Percentiles rank a stretch among this genome's conserved stretches.
These are phyloP conservation scores for Mamestra configurata DNA, from an alignment of 1,140 invertebrate genomes.

Conservation along the genomic window DNA sequence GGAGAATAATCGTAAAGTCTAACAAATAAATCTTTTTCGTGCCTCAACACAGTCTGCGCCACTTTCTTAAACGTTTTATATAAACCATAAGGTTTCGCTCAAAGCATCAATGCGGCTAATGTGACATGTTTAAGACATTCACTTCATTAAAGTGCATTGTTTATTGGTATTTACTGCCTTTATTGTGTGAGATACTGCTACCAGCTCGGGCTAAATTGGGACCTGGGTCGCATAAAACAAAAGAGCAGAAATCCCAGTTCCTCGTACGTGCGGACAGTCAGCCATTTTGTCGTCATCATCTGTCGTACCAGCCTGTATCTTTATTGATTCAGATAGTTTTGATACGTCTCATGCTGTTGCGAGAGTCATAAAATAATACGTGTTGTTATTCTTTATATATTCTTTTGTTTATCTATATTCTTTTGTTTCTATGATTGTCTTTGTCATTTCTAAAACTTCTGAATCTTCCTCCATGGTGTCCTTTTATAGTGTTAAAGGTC, in stretches of 20 bases:
- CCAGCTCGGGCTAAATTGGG: slow-evolving; percentile 22
- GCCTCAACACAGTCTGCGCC: not conserved
- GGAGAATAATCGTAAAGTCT: slow-evolving; percentile 2
- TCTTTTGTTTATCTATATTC: not conserved
- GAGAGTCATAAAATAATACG: no score
- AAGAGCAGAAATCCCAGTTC: not conserved
- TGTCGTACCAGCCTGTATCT: no score
- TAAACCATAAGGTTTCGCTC: slow-evolving; percentile 16
- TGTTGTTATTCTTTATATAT: not conserved
- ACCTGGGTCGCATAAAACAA: not conserved
- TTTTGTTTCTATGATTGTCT: not conserved
- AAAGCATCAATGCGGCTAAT: slow-evolving; percentile 23
- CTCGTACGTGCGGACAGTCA: not conserved
- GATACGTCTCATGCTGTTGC: no score
- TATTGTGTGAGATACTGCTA: slow-evolving; percentile 38
- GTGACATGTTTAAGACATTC: slow-evolving; percentile 60
- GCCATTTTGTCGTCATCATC: not conserved
- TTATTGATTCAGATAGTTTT: no score
- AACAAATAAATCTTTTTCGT: slow-evolving; percentile 7
- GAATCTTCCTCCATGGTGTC: not conserved
- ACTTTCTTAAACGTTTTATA: slow-evolving; percentile 38
- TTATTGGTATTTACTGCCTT: slow-evolving; percentile 63
- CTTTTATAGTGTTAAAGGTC: slow-evolving; percentile 29
- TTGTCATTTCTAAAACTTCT: not conserved
- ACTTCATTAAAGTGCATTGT: slow-evolving; percentile 66